These are phyloP conservation scores for Neodiprion lecontei DNA, from an alignment of 1,140 invertebrate genomes.

Conservation along the genomic window DNA sequence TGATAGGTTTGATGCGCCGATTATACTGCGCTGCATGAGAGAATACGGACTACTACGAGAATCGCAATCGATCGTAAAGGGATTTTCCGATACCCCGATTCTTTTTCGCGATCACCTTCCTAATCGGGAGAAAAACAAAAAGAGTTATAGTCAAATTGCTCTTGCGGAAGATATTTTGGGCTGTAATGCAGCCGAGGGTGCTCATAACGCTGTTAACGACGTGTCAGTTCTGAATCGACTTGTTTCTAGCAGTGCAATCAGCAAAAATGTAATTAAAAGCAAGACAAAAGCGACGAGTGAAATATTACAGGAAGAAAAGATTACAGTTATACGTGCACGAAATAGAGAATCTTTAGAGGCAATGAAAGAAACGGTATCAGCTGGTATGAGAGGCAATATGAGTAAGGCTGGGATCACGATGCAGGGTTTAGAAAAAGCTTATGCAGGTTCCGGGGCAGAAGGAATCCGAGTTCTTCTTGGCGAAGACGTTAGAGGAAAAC, in stretches of 20 bases:
- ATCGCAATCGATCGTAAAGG: constrained; percentile 22
- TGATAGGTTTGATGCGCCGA: constrained; percentile 25
- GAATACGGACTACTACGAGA: constrained; percentile 13
- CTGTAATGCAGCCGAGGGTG: constrained; percentile 4
- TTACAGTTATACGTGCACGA: background rate
- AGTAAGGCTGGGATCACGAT: constrained; percentile 21
- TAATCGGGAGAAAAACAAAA: constrained; percentile 20
- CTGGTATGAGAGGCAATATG: constrained; percentile 22
- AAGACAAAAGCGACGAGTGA: constrained; percentile 5
- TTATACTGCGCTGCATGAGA: constrained; percentile 15
- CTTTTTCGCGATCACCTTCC: constrained; percentile 23
- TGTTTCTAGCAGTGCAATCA: constrained; percentile 8
- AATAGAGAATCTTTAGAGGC: constrained; percentile 12
- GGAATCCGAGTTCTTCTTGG: constrained; percentile 18
- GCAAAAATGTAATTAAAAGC: background rate
- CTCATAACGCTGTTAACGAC: constrained; percentile 30
- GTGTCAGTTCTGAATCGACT: constrained; percentile 23
- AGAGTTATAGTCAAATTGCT: constrained; percentile 14
- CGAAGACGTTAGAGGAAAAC: constrained; percentile 20
- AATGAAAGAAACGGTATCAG: constrained; percentile 19
- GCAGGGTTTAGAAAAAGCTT: constrained; percentile 19
- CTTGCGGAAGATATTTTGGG: constrained; percentile 23
- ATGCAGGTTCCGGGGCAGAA: background rate
- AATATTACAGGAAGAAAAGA: constrained; percentile 3
- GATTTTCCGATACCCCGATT: constrained; percentile 21